These are phyloP conservation scores for Anguilla rostrata DNA, from an alignment of 2,113 vertebrate genomes.

Conservation along the genomic window DNA sequence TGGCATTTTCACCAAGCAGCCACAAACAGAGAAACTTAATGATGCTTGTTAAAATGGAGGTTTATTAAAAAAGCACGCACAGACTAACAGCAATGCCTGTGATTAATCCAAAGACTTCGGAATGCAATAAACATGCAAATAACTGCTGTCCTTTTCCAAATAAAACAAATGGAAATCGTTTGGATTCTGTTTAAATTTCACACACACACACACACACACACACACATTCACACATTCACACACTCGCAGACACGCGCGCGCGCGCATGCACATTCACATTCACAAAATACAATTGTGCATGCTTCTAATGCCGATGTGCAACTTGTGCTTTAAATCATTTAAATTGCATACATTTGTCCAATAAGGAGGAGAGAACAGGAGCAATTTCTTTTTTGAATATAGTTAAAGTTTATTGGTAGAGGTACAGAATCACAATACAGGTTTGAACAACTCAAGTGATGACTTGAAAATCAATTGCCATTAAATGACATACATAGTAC, in stretches of 20 bases:
- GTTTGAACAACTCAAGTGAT: no score
- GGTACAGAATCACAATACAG: no score
- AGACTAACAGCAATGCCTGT: conserved; percentile 37
- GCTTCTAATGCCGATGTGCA: neutral
- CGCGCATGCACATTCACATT: neutral
- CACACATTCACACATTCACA: neutral
- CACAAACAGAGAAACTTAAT: conserved; percentile 41
- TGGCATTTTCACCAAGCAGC: conserved; percentile 36
- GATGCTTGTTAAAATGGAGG: conserved; percentile 46
- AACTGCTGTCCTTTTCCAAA: conserved; percentile 25
- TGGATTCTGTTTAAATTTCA: neutral
- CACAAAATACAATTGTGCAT: neutral
- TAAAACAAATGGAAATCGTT: neutral
- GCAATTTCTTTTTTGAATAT: no score
- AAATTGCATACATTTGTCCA: no score
- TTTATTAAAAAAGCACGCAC: conserved; percentile 43
- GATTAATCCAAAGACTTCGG: conserved; percentile 42
- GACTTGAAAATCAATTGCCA: no score
- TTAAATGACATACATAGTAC: no score
- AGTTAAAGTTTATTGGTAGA: no score
- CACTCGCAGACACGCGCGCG: neutral
- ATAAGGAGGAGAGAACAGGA: no score
- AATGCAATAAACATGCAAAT: conserved; percentile 42
- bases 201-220: conserved; percentile 4
- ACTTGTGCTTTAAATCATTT: neutral